Conservation (phyloP, 2,113 vertebrate genomes). For the Clarias gariepinus region DNA sequence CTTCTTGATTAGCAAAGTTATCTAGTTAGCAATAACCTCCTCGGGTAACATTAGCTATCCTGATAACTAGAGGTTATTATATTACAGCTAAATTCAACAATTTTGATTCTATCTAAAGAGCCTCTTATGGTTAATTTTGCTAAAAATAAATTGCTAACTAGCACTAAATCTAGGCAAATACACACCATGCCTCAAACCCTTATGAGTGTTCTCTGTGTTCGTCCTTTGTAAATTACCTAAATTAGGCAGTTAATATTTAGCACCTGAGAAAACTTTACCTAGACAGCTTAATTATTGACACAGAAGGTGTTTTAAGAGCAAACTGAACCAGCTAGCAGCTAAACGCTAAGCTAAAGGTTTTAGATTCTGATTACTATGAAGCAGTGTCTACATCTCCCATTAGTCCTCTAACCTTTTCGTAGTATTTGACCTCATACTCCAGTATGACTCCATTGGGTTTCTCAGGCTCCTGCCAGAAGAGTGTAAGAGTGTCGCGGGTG, state of each 20-base stretch:
- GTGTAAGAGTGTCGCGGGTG: constrained; percentile 90
- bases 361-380: neutral
- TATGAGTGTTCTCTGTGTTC: neutral
- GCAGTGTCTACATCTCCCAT: constrained; percentile 9
- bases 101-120: too few species aligned
- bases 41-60: neutral
- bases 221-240: neutral
- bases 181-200: neutral
- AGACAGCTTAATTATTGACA: neutral
- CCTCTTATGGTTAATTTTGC: neutral
- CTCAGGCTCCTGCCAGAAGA: constrained; percentile 93
- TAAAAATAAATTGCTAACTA: neutral
- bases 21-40: neutral
- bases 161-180: neutral
- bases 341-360: neutral
- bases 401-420: constrained; percentile 85
- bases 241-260: neutral
- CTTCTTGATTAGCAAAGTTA: neutral
- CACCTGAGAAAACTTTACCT: constrained; percentile 7
- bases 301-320: neutral
- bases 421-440: constrained; percentile 98
- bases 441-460: constrained; percentile 94
- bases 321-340: neutral
- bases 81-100: neutral
- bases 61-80: neutral